Base-by-base conservation (phyloP, 2,113 vertebrate species). In the Ophiodon elongatus region DNA sequence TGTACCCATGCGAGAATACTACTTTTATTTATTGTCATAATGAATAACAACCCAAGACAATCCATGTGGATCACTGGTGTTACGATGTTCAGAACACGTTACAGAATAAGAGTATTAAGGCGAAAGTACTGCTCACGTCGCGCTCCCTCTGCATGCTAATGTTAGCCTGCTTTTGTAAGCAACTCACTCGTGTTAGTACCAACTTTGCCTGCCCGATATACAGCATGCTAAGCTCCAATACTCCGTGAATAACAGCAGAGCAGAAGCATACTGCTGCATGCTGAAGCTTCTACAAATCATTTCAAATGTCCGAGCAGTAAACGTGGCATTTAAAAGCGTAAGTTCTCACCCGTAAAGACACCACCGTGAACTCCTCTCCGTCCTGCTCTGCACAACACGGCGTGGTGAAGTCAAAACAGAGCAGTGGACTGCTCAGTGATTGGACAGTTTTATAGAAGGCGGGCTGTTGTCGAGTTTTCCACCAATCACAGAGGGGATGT, bases 391-490 rank as follows among this genome's bases (percentile, higher is more conserved):
- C 35, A 50, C 50, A 70, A 47, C 33, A 79, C 64, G 57, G 41
- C 2, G 39, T 4, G 19, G 11, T 50, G 7, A 21, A 6, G 15
- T 4, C 13, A 8, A 25, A 39, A 60, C 68, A 6, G 7, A 29
- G 7, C 25, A 59, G 56, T 17, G 6, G 0, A 29, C 39, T 15
- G 23, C 0, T 3, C 56, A 1, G 17, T 70, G 66, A 93, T 91
- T 92, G 92, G 91, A 6, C 4, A 9, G 21, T 57, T 83, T 50
- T 17, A 4, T 13, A 17, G 59, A 76, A 75, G 85, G 89, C 80
- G 84, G 87, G 78, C 1, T 25, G 0, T 41, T 43, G 31, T 33
- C 0, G 14, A 25, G 5, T 0, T 77, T 4, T 85, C 23, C 47
- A 5, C 91, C 87, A 93, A 92, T 91, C 84, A 85, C 4, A 29